phyloP scores from a whole-genome alignment of 2,113 vertebrate species.

The Uropsilus gracilis region DNA sequence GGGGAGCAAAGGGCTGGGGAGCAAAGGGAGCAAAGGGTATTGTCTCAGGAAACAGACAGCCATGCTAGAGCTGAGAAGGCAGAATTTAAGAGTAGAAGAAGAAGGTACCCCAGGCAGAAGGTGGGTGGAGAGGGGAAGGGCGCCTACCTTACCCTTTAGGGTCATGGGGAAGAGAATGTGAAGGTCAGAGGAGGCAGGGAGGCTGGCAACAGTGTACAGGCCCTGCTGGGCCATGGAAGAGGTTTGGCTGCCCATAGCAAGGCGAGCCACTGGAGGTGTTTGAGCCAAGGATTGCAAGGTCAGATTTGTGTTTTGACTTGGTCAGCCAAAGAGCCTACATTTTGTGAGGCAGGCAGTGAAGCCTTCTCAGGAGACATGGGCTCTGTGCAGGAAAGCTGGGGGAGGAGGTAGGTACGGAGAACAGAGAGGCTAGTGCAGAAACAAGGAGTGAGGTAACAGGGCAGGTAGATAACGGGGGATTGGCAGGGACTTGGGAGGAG shows the following conservation, averaged over 20 bases:
- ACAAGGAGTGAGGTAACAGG: neutral
- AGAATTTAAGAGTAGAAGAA: neutral
- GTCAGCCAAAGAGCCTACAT: neutral
- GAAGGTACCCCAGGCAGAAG: neutral
- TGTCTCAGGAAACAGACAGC: neutral
- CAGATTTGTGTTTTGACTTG: neutral
- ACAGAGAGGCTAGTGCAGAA: neutral
- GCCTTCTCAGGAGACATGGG: too few relatives aligned
- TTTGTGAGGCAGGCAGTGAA: neutral
- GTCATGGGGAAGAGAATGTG: neutral
- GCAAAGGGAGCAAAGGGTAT: neutral
- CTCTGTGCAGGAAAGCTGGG: neutral
- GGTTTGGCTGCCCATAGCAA: neutral
- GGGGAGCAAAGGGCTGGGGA: neutral
- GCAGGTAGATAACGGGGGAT: neutral
- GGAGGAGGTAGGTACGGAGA: neutral
- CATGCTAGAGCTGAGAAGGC: neutral
- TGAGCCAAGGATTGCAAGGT: neutral
- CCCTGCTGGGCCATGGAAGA: neutral
- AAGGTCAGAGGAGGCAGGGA: neutral
- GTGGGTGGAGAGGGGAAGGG: neutral
- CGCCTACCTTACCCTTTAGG: too few relatives aligned
- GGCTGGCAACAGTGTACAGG: neutral
- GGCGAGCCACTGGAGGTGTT: accelerated
- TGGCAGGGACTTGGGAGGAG: neutral